Evolutionary conservation across 2,888 invertebrate genomes (phyloP), one percentile per base, ranked within the genome.

Genomic region (Hypena proboscidalis): DNA sequence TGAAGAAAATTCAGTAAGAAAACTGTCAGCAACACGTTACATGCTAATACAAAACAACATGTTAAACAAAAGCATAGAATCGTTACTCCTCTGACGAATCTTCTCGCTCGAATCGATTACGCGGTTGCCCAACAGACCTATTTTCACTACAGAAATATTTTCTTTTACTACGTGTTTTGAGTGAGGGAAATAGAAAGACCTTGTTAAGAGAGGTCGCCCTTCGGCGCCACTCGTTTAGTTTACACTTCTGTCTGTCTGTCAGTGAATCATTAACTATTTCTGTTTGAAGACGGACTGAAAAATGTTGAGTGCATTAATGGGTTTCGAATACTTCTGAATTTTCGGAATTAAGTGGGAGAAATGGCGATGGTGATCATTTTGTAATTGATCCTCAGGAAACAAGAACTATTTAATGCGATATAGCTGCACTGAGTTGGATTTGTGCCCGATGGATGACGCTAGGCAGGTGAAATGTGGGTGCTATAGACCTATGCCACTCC

Each of bases 171-270:
- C 27, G 9, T 5, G 17, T 19, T 26, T 23, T 13, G 26, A 20
- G 39, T 30, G 33, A 21, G n/a, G n/a, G n/a, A 43, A 43, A 36
- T 43, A 43, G 36, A 36, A 17, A 42, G 36, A 42, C 47, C 47
- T 38, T 44, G 44, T 50, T 33, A 23, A 25, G 30, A 57, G 33
- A 61, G 52, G 44, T 40, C 6, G 36, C 32, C 33, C 33, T 36
- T 36, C 42, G 36, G 20, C 31, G 35, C 25, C 34, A 29, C 25
- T 40, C 33, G 30, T 19, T 26, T 13, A 26, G 31, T 43, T 32
- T 7, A 27, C 29, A 17, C 22, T n/a, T 43, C 27, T 29, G 31
- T 31, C 42, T 30, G 19, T 43, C 27, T 29, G 31, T 31, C 42
- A 35, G 19, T 32, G 32, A 17, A 9, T 42, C 34, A 36, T 17